phyloP scores from a whole-genome alignment of 1,140 invertebrate species.

The Drosophila kikkawai region DNA sequence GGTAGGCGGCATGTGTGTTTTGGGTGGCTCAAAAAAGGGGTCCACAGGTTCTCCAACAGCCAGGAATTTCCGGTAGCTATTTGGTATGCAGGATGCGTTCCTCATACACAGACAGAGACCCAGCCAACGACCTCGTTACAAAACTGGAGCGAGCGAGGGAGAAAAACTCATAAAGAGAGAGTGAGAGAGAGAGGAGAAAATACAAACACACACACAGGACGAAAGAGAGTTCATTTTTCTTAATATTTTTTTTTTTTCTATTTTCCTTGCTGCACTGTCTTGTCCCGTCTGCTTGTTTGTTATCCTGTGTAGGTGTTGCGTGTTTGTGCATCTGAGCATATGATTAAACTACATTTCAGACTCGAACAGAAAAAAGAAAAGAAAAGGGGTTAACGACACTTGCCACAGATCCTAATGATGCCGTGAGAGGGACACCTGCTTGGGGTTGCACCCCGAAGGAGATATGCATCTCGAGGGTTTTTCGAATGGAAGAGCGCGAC shows the following conservation, averaged over 20 bases:
- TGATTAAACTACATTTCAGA: constrained; percentile 79
- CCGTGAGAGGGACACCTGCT: constrained; percentile 52
- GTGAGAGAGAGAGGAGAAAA: not conserved
- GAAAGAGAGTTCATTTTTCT: constrained; percentile 49
- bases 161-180: constrained; percentile 3
- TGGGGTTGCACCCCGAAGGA: constrained; percentile 27
- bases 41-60: constrained; percentile 14
- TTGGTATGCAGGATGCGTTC: constrained; percentile 74
- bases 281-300: constrained; percentile 43
- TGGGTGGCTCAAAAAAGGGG: constrained; percentile 11
- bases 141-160: constrained; percentile 63
- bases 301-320: constrained; percentile 71
- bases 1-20: not conserved
- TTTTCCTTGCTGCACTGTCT: constrained; percentile 10
- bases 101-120: constrained; percentile 45
- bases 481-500: constrained; percentile 26
- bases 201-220: constrained; percentile 15
- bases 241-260: constrained; percentile 5
- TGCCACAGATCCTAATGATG: constrained; percentile 50
- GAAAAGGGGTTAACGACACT: constrained; percentile 65
- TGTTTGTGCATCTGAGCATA: constrained; percentile 80
- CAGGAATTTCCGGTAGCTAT: constrained; percentile 70
- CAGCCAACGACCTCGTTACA: constrained; percentile 77
- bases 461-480: constrained; percentile 45
- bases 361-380: not conserved